phyloP scores from a whole-genome alignment of 2,888 invertebrate species.

The Melieria omissa region DNA sequence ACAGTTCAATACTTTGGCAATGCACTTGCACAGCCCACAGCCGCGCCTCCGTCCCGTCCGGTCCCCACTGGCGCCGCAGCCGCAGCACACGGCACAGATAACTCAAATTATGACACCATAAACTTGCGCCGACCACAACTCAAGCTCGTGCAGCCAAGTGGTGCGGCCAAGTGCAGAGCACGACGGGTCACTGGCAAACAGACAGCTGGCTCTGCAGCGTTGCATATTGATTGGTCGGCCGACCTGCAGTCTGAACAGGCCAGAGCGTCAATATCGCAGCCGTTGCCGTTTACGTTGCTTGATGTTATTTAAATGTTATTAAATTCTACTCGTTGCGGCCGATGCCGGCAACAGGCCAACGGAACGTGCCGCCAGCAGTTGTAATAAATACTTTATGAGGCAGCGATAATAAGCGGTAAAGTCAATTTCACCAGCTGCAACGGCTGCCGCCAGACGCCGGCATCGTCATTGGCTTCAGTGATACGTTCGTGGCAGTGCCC shows the following conservation, averaged over 20 bases:
- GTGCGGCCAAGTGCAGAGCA: no score
- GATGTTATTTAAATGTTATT: conserved; percentile 16
- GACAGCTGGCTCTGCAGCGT: no score
- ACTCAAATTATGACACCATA: conserved; percentile 11
- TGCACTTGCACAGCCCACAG: neutral
- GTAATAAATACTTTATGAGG: conserved; percentile 23
- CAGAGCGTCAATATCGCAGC: no score
- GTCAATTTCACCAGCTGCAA: conserved; percentile 15
- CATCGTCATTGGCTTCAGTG: neutral
- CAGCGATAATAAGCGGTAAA: conserved; percentile 12
- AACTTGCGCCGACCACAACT: neutral
- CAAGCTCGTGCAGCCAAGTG: no score
- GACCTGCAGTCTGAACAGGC: no score
- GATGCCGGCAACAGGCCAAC: neutral
- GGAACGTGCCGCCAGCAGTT: conserved; percentile 5
- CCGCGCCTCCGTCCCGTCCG: no score
- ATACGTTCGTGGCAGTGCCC: neutral
- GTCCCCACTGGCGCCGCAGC: no score
- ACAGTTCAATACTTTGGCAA: neutral
- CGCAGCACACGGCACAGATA: neutral
- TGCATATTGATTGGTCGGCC: no score
- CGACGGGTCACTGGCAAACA: no score
- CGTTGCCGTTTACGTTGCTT: neutral
- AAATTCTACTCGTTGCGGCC: neutral
- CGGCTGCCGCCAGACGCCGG: neutral